Conservation (phyloP, 2,797 vertebrate species). For the Pygocentrus nattereri region DNA sequence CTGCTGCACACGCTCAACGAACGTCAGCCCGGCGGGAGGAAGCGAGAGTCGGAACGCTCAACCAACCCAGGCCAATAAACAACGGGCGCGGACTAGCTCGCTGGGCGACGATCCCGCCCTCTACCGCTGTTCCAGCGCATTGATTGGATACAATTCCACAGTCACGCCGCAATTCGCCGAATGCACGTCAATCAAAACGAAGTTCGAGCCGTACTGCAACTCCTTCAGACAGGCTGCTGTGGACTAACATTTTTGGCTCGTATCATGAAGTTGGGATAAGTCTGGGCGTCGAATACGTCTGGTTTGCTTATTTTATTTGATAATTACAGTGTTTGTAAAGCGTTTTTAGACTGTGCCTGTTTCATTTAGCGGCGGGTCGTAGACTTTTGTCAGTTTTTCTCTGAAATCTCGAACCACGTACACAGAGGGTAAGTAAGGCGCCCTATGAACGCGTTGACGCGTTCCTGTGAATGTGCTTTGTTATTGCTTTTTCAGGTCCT, state of each 20-base stretch:
- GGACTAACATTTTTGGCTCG: not conserved
- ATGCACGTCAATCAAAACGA: slow-evolving; percentile 61
- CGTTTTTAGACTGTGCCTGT: not conserved
- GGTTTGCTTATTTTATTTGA: not conserved
- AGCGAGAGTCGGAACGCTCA: slow-evolving; percentile 52
- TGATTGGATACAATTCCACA: slow-evolving; percentile 60
- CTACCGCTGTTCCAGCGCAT: rapidly evolving
- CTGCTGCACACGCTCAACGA: not conserved
- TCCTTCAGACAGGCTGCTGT: slow-evolving; percentile 6
- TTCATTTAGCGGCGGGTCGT: not conserved
- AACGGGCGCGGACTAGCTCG: slow-evolving; percentile 58
- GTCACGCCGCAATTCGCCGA: slow-evolving; percentile 41
- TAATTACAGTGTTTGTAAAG: not conserved
- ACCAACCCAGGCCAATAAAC: slow-evolving; percentile 69
- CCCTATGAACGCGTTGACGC: slow-evolving; percentile 1
- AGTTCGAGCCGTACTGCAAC: not conserved
- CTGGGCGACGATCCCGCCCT: slow-evolving; percentile 61
- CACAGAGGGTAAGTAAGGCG: slow-evolving; percentile 40
- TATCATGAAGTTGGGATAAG: slow-evolving; percentile 41
- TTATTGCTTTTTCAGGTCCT: not conserved
- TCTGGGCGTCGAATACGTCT: not conserved
- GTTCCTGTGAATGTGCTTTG: not conserved
- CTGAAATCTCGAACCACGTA: slow-evolving; percentile 17
- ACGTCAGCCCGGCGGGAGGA: slow-evolving; percentile 59
- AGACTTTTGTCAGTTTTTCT: slow-evolving; percentile 12